Evolutionary conservation across 2,888 invertebrate genomes (phyloP).

Genomic region (Ptychoptera contaminata): DNA sequence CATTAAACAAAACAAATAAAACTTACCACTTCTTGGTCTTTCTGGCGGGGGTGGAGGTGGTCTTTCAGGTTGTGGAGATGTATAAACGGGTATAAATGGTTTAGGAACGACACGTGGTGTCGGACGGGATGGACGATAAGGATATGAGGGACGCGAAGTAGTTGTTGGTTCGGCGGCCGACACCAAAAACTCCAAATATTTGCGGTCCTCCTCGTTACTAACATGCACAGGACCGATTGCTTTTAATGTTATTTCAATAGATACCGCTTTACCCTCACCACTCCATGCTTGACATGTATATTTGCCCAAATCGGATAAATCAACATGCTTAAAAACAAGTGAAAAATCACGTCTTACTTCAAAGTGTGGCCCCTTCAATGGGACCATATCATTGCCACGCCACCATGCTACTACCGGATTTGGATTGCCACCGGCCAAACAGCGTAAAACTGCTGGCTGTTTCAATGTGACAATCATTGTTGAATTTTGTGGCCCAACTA

Average conservation of each 20-base stretch:
- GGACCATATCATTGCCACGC: constrained; percentile 60
- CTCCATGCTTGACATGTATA: constrained; percentile 88
- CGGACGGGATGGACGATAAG: constrained; percentile 29
- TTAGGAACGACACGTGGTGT: constrained; percentile 18
- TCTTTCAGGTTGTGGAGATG: constrained; percentile 14
- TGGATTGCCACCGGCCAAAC: constrained; percentile 71
- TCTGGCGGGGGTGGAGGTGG: constrained; percentile 17
- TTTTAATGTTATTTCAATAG: constrained; percentile 57
- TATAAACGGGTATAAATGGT: neutral
- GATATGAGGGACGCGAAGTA: constrained; percentile 25
- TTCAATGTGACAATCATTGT: constrained; percentile 54
- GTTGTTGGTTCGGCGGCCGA: constrained; percentile 37
- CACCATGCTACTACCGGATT: constrained; percentile 71
- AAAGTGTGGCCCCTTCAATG: constrained; percentile 31
- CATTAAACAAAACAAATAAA: constrained; percentile 10
- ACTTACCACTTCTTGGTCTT: constrained; percentile 12
- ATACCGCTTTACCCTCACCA: constrained; percentile 57
- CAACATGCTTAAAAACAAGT: constrained; percentile 55
- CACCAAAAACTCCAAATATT: constrained; percentile 38
- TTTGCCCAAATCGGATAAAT: constrained; percentile 56
- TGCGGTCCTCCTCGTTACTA: constrained; percentile 36
- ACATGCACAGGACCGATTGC: constrained; percentile 54
- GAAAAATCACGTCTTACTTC: constrained; percentile 60
- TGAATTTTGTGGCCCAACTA: constrained; percentile 49
- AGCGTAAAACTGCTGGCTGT: constrained; percentile 52